phyloP scores from a whole-genome alignment of 1,140 invertebrate species.

The Temnothorax nylanderi region DNA sequence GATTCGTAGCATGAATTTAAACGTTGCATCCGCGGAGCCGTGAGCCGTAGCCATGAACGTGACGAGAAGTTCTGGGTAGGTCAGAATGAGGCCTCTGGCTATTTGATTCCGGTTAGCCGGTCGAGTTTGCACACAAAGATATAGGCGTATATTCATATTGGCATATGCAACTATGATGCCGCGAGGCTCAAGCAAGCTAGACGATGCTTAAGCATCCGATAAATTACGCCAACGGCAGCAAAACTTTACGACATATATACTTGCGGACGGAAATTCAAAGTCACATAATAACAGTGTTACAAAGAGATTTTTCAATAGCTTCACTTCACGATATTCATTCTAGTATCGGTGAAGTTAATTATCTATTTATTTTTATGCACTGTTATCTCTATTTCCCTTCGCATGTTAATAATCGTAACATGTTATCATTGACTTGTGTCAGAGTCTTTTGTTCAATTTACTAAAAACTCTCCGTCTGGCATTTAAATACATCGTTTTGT shows the following conservation, averaged over 20 bases:
- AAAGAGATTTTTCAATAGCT: background rate
- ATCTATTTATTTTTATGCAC: background rate
- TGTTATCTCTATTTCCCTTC: background rate
- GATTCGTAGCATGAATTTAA: slow-evolving; percentile 56
- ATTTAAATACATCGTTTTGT: slow-evolving; percentile 3
- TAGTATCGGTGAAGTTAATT: background rate
- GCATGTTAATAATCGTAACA: background rate
- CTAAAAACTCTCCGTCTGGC: background rate
- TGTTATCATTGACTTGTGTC: background rate
- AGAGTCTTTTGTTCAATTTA: background rate
- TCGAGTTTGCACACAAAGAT: slow-evolving; percentile 11
- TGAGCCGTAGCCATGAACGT: background rate
- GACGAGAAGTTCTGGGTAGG: slow-evolving; percentile 49
- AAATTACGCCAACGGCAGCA: background rate
- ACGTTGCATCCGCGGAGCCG: slow-evolving; percentile 17
- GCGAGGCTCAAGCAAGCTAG: slow-evolving; percentile 1
- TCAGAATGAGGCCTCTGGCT: slow-evolving; percentile 59
- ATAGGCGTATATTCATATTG: slow-evolving; percentile 43
- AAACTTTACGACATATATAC: background rate
- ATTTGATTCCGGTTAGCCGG: slow-evolving; percentile 48
- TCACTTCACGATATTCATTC: background rate
- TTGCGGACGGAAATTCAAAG: background rate
- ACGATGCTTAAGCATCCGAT: slow-evolving; percentile 14
- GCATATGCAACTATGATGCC: slow-evolving; percentile 2
- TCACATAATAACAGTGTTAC: background rate